These are phyloP conservation scores for Arctia plantaginis DNA, from an alignment of 2,888 invertebrate genomes.

Conservation along the genomic window DNA sequence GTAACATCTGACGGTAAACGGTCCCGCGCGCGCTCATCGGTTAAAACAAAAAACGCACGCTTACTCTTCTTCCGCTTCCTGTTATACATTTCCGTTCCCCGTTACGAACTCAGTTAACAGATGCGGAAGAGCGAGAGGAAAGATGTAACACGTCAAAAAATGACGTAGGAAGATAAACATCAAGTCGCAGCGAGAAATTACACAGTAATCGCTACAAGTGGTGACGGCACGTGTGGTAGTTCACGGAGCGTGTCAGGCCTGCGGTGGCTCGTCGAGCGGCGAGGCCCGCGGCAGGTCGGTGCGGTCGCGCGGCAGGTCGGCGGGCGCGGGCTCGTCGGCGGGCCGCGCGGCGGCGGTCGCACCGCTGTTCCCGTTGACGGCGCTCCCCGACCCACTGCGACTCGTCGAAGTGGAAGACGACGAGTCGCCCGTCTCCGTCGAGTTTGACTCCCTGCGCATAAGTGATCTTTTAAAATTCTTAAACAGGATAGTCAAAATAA, in stretches of 20 bases:
- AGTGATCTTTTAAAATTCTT: background rate
- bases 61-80: no score
- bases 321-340: slow-evolving; percentile 8
- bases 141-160: background rate
- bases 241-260: slow-evolving; percentile 70
- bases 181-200: background rate
- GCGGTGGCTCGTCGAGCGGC: slow-evolving; percentile 81
- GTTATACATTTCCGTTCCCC: background rate
- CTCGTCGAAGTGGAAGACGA: slow-evolving; percentile 61
- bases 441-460: slow-evolving; percentile 60
- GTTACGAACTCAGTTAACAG: background rate
- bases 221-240: background rate
- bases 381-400: slow-evolving; percentile 48
- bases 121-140: background rate
- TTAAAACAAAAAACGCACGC: background rate
- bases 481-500: background rate
- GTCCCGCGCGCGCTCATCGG: no score
- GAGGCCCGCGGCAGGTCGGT: slow-evolving; percentile 76
- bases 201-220: background rate
- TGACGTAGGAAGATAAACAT: background rate
- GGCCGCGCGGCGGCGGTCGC: slow-evolving; percentile 29
- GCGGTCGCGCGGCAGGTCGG: slow-evolving; percentile 38
- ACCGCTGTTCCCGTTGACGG: background rate
- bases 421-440: slow-evolving; percentile 59
- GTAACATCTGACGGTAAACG: background rate